Evolutionary conservation across 2,113 vertebrate species (phyloP).

Genomic region (Pipra filicauda): DNA sequence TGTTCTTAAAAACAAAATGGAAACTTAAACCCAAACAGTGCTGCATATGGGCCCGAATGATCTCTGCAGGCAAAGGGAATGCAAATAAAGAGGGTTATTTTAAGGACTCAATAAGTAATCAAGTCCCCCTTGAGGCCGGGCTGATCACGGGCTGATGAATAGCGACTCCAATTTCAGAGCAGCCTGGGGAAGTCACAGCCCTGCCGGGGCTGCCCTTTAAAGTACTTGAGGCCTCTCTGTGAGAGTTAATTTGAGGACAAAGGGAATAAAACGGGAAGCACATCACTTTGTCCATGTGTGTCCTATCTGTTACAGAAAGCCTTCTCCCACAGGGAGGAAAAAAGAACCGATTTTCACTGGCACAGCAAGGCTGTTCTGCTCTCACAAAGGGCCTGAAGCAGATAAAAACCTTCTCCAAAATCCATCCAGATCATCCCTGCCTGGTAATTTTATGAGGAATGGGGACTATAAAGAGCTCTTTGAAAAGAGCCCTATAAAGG

Average conservation of each 20-base stretch:
- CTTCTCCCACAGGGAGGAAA: background rate
- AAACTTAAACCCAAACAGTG: background rate
- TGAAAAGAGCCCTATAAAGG: background rate
- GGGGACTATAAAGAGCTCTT: background rate
- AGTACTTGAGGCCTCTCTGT: background rate
- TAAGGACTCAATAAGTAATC: constrained; percentile 7
- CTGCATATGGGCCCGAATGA: background rate
- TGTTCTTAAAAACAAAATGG: constrained; percentile 8
- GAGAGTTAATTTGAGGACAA: constrained; percentile 22
- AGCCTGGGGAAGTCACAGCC: background rate
- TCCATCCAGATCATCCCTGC: background rate
- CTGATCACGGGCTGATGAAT: constrained; percentile 3
- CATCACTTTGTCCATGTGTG: background rate
- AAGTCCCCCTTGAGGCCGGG: background rate
- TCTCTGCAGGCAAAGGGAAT: background rate
- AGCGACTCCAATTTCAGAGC: background rate
- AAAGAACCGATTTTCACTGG: background rate
- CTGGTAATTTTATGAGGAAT: background rate
- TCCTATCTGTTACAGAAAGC: background rate
- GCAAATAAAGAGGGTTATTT: constrained; percentile 30
- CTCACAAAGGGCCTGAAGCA: background rate
- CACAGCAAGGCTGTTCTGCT: background rate
- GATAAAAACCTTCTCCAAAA: constrained; percentile 5
- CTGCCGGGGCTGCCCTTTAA: background rate
- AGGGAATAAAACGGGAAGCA: constrained; percentile 2